Percentiles rank a stretch among this genome's conserved stretches.
These are phyloP conservation scores for Butorides virescens DNA, from an alignment of 2,113 vertebrate genomes.

Conservation along the genomic window DNA sequence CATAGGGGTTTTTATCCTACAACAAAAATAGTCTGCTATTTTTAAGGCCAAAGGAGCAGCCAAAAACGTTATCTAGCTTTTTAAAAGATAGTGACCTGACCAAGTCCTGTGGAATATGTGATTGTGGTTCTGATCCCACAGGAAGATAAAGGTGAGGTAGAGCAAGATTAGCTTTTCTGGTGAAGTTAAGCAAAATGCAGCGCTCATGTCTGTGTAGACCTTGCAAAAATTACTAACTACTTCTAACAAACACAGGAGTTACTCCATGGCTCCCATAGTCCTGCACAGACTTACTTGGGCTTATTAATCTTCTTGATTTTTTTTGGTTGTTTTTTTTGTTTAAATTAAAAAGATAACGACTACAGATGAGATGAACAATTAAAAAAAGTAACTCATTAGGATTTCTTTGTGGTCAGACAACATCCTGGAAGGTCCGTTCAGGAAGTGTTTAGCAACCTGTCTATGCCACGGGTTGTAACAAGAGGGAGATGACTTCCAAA, in stretches of 20 bases:
- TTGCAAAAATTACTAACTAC: background rate
- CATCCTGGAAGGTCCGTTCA: background rate
- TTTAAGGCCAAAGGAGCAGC: background rate
- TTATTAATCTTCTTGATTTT: background rate
- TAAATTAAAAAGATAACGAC: background rate
- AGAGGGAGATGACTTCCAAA: conserved; percentile 27
- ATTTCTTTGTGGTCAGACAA: background rate
- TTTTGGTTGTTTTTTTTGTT: background rate
- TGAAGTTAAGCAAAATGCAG: background rate
- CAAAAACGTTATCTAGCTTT: background rate
- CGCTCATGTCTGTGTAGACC: background rate
- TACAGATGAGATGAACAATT: background rate
- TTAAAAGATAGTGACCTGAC: background rate
- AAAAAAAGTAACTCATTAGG: background rate
- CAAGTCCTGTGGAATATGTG: background rate
- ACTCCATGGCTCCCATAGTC: accelerated
- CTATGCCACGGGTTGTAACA: background rate
- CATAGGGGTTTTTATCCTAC: background rate
- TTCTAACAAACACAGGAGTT: background rate
- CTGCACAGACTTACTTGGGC: no score
- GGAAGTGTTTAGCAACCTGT: conserved; percentile 29
- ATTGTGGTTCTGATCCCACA: background rate
- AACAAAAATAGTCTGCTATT: background rate
- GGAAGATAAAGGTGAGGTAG: background rate
- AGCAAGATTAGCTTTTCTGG: background rate